These are phyloP conservation scores for Eupsittula cactorum DNA, from an alignment of 2,113 vertebrate genomes.

Conservation along the genomic window DNA sequence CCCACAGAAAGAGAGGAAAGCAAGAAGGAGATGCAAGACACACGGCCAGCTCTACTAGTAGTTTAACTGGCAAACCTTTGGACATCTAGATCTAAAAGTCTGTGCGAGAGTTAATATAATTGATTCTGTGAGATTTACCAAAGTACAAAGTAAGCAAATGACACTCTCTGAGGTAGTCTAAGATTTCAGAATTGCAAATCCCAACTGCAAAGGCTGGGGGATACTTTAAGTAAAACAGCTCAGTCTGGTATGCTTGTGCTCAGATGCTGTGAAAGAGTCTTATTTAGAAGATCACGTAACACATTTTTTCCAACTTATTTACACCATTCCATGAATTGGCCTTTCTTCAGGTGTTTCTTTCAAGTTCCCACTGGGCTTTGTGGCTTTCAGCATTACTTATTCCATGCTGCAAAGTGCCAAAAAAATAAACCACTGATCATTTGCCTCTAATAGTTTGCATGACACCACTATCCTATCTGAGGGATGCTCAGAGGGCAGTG, in stretches of 20 bases:
- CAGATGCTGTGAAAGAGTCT: background rate
- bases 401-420: background rate
- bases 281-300: background rate
- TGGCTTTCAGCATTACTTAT: background rate
- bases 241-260: background rate
- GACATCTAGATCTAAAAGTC: background rate
- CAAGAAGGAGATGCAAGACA: fast-evolving
- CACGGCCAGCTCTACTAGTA: background rate
- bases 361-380: background rate
- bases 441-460: background rate
- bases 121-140: background rate
- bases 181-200: background rate
- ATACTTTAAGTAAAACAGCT: background rate
- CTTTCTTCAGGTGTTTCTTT: background rate
- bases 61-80: fast-evolving
- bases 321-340: background rate
- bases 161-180: background rate
- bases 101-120: background rate
- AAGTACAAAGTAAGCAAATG: background rate
- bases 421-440: background rate
- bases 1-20: background rate
- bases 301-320: background rate
- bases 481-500: background rate
- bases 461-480: background rate
- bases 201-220: background rate